Conservation (phyloP, 2,888 invertebrate species). For the Dryococelus australis region DNA sequence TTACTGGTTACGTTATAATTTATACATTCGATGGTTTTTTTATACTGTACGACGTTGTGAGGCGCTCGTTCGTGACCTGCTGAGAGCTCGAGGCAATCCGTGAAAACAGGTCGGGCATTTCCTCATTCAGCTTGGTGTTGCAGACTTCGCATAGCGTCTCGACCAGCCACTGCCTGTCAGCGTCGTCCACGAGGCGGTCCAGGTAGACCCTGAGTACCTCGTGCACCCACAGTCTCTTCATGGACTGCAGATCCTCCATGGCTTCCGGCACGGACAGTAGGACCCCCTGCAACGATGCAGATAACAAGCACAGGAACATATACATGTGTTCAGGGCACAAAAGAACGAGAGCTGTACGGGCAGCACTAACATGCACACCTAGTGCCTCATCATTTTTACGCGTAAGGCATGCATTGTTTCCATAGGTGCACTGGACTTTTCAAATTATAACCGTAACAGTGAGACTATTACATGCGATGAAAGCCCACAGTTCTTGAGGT, state of each 20-base stretch:
- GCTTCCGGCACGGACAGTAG: constrained; percentile 92
- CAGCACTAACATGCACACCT: too few species aligned
- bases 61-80: background rate
- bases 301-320: constrained; percentile 46
- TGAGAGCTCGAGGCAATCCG: constrained; percentile 56
- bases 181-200: constrained; percentile 88
- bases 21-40: too few species aligned
- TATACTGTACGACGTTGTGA: too few species aligned
- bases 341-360: too few species aligned
- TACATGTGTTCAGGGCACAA: too few species aligned
- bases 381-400: too few species aligned
- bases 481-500: too few species aligned
- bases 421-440: too few species aligned
- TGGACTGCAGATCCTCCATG: constrained; percentile 81
- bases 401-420: too few species aligned
- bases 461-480: too few species aligned
- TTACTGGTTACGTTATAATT: too few species aligned
- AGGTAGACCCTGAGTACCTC: constrained; percentile 94
- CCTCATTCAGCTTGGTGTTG: constrained; percentile 66
- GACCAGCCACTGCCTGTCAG: constrained; percentile 83
- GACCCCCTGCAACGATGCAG: constrained; percentile 70
- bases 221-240: constrained; percentile 94
- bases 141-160: constrained; percentile 71
- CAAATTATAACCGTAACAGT: too few species aligned
- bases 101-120: constrained; percentile 74